Evolutionary conservation across 2,113 vertebrate genomes (phyloP), one percentile per base, ranked within the genome.

Genomic region (Upupa epops): DNA sequence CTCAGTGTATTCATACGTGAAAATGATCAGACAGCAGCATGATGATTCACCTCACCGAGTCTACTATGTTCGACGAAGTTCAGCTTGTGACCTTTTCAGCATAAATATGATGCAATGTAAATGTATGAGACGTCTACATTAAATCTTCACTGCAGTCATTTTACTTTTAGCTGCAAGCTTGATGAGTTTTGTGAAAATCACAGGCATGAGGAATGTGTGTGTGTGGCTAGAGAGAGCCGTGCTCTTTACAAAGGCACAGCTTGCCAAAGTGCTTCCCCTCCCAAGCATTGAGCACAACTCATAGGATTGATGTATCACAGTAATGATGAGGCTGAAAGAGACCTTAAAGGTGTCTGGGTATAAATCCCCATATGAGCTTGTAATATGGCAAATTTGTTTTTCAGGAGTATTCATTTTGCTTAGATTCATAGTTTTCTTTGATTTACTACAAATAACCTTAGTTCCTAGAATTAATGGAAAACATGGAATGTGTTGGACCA

Each of bases 121-220:
- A 86, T 26, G 46, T 77, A 55, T 40, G 64, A 86, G 49, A 60
- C 40, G 49, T 75, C 58, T 83, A 69, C 49, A 72, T 58, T 64
- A 77, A 70, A 64, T 21, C 17, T 80, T 72, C 25, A 37, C 37
- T 68, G 59, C 75, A 68, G 64, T 55, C 77, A 54, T 84, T 70
- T 83, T 52, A 31, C 15, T 66, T 90, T 77, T 11, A 17, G 17
- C 49, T 46, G 45, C 8, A 81, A 9, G n/a, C 36, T 49, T 81
- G 69, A 71, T 49, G 28, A 45, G 28, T 81, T 88, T 77, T 54
- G 20, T 68, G 84, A 83, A 85, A 68, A 75, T 24, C 66, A 17
- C 19, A 16, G 9, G 16, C 2, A 2, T 0, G 0, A 79, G 45
- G 28, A 79, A 36, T 26, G 13, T 13, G 29, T 14, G 37, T 5